Evolutionary conservation across 2,888 invertebrate species (phyloP).

Genomic region (Nasonia oneida): DNA sequence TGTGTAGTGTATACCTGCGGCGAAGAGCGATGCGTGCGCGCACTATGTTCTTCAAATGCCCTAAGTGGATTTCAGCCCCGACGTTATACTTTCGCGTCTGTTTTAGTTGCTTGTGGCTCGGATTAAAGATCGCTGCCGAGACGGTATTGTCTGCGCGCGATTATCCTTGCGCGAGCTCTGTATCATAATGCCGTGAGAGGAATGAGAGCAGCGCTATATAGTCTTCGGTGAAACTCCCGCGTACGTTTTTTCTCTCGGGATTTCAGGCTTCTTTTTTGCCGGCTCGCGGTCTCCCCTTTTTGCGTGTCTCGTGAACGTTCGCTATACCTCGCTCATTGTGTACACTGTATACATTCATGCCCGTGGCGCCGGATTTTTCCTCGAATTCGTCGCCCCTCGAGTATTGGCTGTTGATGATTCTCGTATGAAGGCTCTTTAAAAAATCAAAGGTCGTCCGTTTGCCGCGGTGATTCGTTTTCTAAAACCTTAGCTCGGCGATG

Average conservation of each 20-base stretch:
- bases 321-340: neutral
- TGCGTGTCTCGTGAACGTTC: neutral
- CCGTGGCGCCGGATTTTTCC: neutral
- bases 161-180: neutral
- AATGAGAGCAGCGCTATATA: neutral
- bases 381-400: neutral
- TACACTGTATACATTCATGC: neutral
- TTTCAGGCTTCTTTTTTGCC: too few relatives aligned
- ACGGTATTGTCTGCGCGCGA: neutral
- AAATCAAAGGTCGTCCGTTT: neutral
- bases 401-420: neutral
- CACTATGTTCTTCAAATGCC: constrained; percentile 38
- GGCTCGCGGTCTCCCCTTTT: neutral
- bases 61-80: constrained; percentile 25
- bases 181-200: neutral
- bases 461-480: neutral
- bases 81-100: neutral
- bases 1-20: neutral
- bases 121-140: too few relatives aligned
- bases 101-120: too few relatives aligned
- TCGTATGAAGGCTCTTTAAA: neutral
- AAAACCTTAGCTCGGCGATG: neutral
- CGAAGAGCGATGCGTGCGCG: neutral
- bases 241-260: neutral
- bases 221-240: neutral